Conservation (phyloP, 2,888 invertebrate species). For the Drosophila eohydei region DNA sequence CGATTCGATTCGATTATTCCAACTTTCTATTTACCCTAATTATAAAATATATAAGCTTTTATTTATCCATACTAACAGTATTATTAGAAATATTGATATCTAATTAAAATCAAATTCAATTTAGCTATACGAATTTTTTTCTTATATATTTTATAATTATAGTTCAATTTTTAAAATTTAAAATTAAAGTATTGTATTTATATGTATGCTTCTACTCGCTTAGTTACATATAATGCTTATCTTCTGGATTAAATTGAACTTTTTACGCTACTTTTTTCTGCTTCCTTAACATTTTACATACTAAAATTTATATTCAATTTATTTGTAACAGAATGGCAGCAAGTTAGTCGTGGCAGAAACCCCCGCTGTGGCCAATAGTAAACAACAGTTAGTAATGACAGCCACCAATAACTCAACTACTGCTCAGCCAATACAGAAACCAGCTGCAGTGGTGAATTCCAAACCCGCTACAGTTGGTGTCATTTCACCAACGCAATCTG, state of each 20-base stretch:
- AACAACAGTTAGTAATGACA: slow-evolving; percentile 61
- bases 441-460: slow-evolving; percentile 55
- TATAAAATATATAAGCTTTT: not conserved
- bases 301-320: slow-evolving; percentile 4
- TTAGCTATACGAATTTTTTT: not conserved
- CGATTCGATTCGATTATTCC: not conserved
- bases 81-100: not conserved
- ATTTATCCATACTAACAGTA: slow-evolving; percentile 1
- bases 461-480: slow-evolving; percentile 43
- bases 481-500: slow-evolving; percentile 59
- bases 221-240: slow-evolving; percentile 8
- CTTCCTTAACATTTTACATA: slow-evolving; percentile 10
- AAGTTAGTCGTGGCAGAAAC: slow-evolving; percentile 65
- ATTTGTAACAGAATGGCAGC: slow-evolving; percentile 57
- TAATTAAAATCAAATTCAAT: not conserved
- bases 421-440: slow-evolving; percentile 64
- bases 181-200: not conserved
- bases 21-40: not conserved
- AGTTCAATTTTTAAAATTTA: not conserved
- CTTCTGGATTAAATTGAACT: slow-evolving; percentile 8
- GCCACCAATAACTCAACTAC: slow-evolving; percentile 36
- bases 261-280: slow-evolving; percentile 4
- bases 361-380: slow-evolving; percentile 52
- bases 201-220: not conserved
- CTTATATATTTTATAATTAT: not conserved